Conservation (phyloP, 2,888 invertebrate species). For the Nesidiocoris tenuis region DNA sequence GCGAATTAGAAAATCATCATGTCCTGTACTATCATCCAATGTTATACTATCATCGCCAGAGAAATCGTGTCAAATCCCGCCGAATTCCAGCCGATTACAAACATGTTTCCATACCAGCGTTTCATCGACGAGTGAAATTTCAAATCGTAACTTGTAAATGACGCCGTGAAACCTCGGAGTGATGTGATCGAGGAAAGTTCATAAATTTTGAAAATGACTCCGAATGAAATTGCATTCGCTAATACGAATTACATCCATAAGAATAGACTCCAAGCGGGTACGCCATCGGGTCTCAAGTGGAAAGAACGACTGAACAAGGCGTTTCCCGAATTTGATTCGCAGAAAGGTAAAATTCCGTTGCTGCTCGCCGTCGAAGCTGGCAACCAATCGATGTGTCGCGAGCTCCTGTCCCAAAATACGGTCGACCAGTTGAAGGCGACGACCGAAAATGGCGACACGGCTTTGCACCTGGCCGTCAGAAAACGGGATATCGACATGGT, state of each 20-base stretch:
- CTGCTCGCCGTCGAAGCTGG: conserved; percentile 92
- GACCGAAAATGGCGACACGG: conserved; percentile 85
- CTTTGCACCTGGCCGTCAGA: conserved; percentile 91
- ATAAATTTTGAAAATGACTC: conserved; percentile 45
- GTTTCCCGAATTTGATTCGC: conserved; percentile 55
- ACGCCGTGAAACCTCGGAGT: too few relatives aligned
- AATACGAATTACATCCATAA: conserved; percentile 51
- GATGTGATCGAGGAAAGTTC: too few relatives aligned
- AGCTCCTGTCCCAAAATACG: conserved; percentile 82
- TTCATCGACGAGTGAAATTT: too few relatives aligned
- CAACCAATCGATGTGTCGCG: conserved; percentile 92
- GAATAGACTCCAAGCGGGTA: conserved; percentile 52
- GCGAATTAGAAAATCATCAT: too few relatives aligned
- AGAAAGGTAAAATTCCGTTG: conserved; percentile 92
- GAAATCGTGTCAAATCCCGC: too few relatives aligned
- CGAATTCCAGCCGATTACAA: too few relatives aligned
- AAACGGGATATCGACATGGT: conserved; percentile 91
- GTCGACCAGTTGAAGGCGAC: conserved; percentile 84
- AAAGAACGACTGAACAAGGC: conserved; percentile 43
- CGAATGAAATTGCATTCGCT: conserved; percentile 26
- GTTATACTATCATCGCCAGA: too few relatives aligned
- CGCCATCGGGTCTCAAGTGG: conserved; percentile 47
- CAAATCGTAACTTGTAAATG: too few relatives aligned
- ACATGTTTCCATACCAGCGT: too few relatives aligned
- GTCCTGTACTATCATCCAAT: too few relatives aligned